phyloP scores from a whole-genome alignment of 2,888 invertebrate species.

The Cremastobaeus sp. region DNA sequence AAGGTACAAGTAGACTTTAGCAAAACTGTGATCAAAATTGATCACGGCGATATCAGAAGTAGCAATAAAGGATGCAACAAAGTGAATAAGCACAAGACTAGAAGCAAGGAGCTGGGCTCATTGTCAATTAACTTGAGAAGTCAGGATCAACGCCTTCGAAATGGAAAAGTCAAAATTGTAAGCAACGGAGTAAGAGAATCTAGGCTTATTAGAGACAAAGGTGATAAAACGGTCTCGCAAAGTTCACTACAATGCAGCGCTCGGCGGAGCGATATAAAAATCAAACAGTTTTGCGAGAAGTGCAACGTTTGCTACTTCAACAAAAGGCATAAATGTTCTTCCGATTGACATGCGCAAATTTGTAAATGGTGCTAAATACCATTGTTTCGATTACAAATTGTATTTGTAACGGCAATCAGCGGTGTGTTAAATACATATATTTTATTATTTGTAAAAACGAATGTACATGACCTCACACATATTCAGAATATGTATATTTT shows the following conservation, averaged over 20 bases:
- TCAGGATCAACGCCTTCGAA: slow-evolving; percentile 65
- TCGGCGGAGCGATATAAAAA: slow-evolving; percentile 40
- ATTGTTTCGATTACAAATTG: not conserved
- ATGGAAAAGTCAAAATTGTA: slow-evolving; percentile 63
- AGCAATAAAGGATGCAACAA: slow-evolving; percentile 8
- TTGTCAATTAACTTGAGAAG: slow-evolving; percentile 66
- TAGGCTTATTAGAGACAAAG: slow-evolving; percentile 23
- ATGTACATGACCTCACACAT: not conserved
- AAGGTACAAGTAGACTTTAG: not conserved
- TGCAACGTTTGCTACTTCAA: slow-evolving; percentile 67
- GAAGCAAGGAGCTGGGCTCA: not conserved
- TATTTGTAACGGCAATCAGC: slow-evolving; percentile 11
- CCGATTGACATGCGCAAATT: slow-evolving; percentile 60
- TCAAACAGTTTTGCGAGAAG: slow-evolving; percentile 68
- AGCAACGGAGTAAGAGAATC: slow-evolving; percentile 1
- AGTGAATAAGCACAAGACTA: not conserved
- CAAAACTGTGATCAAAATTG: slow-evolving; percentile 16
- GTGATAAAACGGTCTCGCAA: slow-evolving; percentile 31
- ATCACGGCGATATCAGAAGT: not conserved
- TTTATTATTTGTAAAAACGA: slow-evolving; percentile 27
- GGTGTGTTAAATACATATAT: slow-evolving; percentile 19
- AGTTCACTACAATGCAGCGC: slow-evolving; percentile 1
- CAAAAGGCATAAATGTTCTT: slow-evolving; percentile 68
- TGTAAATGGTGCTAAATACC: slow-evolving; percentile 36
- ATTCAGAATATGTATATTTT: slow-evolving; percentile 14